phyloP scores from a whole-genome alignment of 2,113 vertebrate genomes.

The Taxidea taxus region DNA sequence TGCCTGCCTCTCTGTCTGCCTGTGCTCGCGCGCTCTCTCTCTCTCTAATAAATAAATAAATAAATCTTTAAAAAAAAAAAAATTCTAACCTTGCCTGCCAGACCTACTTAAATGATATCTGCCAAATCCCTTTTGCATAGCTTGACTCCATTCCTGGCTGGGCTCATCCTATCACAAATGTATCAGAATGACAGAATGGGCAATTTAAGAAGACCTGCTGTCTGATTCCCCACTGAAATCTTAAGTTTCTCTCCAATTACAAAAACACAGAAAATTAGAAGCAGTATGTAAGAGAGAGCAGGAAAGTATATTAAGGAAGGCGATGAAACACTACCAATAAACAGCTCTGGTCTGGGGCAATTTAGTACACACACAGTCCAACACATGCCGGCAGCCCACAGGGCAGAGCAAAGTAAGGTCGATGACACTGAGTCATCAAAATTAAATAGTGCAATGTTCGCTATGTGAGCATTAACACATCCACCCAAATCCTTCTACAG shows the following conservation, averaged over 20 bases:
- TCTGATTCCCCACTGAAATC: neutral
- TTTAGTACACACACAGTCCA: neutral
- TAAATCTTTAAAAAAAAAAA: too few species aligned
- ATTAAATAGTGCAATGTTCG: neutral
- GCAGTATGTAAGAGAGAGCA: neutral
- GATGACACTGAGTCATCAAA: neutral
- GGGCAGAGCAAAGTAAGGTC: neutral
- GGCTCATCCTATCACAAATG: neutral
- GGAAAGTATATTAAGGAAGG: neutral
- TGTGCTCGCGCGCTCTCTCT: too few species aligned
- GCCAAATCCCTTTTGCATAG: neutral
- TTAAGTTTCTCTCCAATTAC: neutral
- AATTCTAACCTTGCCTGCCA: neutral
- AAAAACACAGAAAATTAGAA: neutral
- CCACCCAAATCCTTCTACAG: slow-evolving; percentile 13
- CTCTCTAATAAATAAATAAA: too few species aligned
- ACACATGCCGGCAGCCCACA: neutral
- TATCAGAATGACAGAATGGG: neutral
- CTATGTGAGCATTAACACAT: neutral
- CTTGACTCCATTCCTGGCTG: neutral
- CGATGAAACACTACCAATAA: neutral
- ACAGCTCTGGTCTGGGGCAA: neutral
- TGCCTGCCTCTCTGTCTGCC: too few species aligned
- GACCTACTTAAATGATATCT: neutral
- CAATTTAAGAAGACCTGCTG: neutral